A percentile compares a stretch with the other conserved stretches of the same genome.
Evolutionary conservation across 2,113 vertebrate species (phyloP).

Genomic region (Ramphastos sulfuratus): DNA sequence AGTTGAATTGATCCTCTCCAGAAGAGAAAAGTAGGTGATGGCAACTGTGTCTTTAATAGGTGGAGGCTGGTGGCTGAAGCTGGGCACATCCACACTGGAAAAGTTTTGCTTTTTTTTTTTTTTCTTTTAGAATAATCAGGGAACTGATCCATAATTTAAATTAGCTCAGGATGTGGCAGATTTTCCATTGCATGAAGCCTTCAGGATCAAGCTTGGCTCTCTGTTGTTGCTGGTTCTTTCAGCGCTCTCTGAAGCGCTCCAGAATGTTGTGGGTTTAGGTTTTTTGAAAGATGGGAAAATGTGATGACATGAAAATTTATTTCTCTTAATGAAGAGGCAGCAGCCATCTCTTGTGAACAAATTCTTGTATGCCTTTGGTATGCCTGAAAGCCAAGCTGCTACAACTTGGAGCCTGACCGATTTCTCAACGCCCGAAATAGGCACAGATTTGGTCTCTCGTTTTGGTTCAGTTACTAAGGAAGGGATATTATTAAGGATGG

Average conservation of each 20-base stretch:
- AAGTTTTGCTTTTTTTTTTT: slow-evolving; percentile 18
- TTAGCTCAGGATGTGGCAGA: slow-evolving; percentile 46
- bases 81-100: slow-evolving; percentile 44
- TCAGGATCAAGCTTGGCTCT: slow-evolving; percentile 52
- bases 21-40: background rate
- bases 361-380: background rate
- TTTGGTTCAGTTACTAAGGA: background rate
- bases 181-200: slow-evolving; percentile 55
- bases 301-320: slow-evolving; percentile 54
- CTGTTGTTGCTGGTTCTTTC: background rate
- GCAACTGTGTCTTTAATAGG: background rate
- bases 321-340: slow-evolving; percentile 26
- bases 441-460: background rate
- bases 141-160: slow-evolving; percentile 63
- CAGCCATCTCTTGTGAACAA: slow-evolving; percentile 13
- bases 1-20: background rate
- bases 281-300: slow-evolving; percentile 37
- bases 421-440: background rate
- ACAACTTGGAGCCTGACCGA: background rate
- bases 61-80: slow-evolving; percentile 6
- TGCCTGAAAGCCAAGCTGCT: background rate
- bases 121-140: background rate
- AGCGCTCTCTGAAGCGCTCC: background rate
- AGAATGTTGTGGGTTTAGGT: background rate
- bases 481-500: background rate